phyloP scores from a whole-genome alignment of 2,888 invertebrate genomes.

The Therioaphis trifolii region DNA sequence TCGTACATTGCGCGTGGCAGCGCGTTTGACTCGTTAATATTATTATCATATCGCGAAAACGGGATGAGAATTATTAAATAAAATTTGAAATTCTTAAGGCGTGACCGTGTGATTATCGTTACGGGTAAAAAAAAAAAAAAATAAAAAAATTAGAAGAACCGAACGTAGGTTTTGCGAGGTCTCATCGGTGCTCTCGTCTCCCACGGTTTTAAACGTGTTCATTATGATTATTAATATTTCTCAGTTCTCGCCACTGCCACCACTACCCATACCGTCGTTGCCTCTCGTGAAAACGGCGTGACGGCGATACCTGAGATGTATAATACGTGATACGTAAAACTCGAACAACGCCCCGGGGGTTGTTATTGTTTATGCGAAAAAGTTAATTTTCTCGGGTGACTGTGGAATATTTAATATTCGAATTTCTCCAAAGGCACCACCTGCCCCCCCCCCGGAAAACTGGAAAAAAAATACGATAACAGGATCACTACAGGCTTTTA shows the following conservation, averaged over 20 bases:
- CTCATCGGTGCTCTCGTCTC: neutral
- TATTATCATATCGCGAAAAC: neutral
- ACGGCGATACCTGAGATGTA: constrained; percentile 16
- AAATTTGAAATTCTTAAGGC: constrained; percentile 29
- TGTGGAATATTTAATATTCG: constrained; percentile 42
- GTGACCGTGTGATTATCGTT: neutral
- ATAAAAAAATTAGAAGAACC: neutral
- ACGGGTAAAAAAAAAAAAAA: neutral
- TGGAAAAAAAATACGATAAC: constrained; percentile 38
- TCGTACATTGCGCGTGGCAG: neutral
- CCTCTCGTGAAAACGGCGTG: neutral
- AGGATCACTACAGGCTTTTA: neutral
- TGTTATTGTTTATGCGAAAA: constrained; percentile 51
- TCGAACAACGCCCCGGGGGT: constrained; percentile 44
- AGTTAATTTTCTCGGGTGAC: constrained; percentile 57
- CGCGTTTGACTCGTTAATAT: neutral
- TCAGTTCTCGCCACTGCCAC: neutral
- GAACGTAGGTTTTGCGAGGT: neutral
- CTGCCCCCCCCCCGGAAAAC: neutral
- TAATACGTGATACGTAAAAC: too few relatives aligned
- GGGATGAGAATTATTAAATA: neutral
- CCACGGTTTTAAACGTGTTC: constrained; percentile 30
- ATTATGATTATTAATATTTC: constrained; percentile 36
- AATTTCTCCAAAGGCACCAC: constrained; percentile 10
- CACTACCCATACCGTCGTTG: too few relatives aligned